Evolutionary conservation across 2,888 invertebrate species (phyloP), one percentile per base, ranked within the genome.

Genomic region (Agriopis leucophaearia): DNA sequence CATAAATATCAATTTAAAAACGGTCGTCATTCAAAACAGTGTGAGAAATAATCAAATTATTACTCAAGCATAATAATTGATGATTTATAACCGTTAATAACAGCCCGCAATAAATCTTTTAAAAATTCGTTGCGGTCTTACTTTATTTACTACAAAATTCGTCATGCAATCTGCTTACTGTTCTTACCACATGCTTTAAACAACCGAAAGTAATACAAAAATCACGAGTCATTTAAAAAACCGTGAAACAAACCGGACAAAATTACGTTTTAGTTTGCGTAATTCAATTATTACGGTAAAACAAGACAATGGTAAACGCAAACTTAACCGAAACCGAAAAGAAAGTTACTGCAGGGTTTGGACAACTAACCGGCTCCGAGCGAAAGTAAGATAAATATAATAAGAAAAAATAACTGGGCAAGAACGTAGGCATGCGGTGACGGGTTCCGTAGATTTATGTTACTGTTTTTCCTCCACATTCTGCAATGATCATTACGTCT

Each of bases 201-300:
- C 45, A 1, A 36, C 44, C 15, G 45, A 57, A 47, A 57, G 36
- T 16, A 52, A 63, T 44, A 51, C 35, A 55, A 67, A 67, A 51
- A 56, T 52, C 18, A 65, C 47, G 35, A 42, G 7, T 40, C 58
- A 15, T 38, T 36, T n/a, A 44, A 62, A 62, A 54, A 58, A 58
- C 47, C 65, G 48, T 63, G 59, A 59, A 70, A 67, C 67, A 60
- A 62, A 59, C 69, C 61, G 59, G 47, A 58, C 40, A 47, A 62
- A 57, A 64, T 66, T 64, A 65, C 70, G 65, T 63, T 67, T 64
- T 42, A 48, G 50, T 71, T 72, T 66, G 36, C 72, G 72, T 71
- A 74, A 74, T 68, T 68, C 59, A 63, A 71, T 68, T 64, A 64
- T 51, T 51, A 50, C 65, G 56, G 67, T 56, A 65, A 54, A 70